Evolutionary conservation across 2,797 vertebrate species (phyloP).

Genomic region (Sciurus vulgaris): DNA sequence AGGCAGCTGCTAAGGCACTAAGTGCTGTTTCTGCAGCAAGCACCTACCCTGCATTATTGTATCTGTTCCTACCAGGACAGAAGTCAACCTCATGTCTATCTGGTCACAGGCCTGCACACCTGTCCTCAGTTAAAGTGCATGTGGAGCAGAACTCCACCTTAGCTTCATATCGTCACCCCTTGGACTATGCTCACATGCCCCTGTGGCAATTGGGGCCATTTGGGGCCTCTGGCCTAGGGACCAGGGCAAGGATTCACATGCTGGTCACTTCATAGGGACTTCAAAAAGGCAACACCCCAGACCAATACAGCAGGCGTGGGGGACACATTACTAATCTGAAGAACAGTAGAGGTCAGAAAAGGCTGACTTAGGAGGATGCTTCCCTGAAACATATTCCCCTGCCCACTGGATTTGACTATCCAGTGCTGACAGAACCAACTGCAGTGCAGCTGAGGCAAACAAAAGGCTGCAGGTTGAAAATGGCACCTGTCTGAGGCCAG

Average conservation of each 20-base stretch:
- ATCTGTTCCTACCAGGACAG: neutral
- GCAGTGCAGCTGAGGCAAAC: neutral
- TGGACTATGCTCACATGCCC: neutral
- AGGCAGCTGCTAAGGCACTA: neutral
- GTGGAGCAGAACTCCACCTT: neutral
- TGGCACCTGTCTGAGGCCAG: neutral
- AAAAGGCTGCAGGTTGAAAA: neutral
- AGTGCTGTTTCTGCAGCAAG: neutral
- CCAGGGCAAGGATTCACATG: neutral
- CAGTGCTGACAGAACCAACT: neutral
- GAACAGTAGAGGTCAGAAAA: neutral
- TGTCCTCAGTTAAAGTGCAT: neutral
- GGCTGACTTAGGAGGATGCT: neutral
- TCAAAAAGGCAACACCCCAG: neutral
- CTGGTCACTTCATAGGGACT: neutral
- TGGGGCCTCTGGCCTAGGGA: neutral
- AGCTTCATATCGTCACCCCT: neutral
- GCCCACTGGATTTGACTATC: neutral
- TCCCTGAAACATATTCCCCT: neutral
- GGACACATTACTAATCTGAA: neutral
- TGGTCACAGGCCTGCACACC: neutral
- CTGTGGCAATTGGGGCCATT: neutral
- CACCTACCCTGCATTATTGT: neutral
- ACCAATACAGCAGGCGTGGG: accelerated
- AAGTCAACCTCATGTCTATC: neutral